These are phyloP conservation scores for Pungitius pungitius DNA, from an alignment of 2,113 vertebrate genomes.

Conservation along the genomic window DNA sequence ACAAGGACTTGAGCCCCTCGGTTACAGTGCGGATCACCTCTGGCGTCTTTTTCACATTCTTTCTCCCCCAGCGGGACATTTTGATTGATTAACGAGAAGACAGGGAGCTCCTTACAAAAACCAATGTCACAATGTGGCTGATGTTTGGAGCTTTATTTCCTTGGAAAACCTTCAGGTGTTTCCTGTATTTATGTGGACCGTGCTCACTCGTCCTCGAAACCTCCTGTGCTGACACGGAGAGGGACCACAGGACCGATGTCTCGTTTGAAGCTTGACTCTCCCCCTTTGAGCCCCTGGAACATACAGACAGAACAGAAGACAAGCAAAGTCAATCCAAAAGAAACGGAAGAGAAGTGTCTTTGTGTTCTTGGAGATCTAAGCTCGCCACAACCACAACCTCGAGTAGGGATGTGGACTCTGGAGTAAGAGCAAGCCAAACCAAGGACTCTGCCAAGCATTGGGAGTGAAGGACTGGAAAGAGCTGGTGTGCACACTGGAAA, in stretches of 20 bases:
- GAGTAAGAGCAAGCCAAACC: conserved; percentile 42
- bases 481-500: conserved; percentile 68
- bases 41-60: conserved; percentile 82
- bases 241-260: conserved; percentile 25
- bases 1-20: conserved; percentile 88
- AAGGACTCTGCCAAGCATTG: conserved; percentile 57
- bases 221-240: conserved; percentile 23
- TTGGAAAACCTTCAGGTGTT: conserved; percentile 65
- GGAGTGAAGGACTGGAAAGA: conserved; percentile 76
- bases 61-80: conserved; percentile 93
- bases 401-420: conserved; percentile 55
- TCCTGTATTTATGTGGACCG: conserved; percentile 71
- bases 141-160: conserved; percentile 59
- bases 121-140: conserved; percentile 25
- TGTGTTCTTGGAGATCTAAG: conserved; percentile 11
- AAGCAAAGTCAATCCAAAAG: conserved; percentile 14
- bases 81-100: conserved; percentile 30
- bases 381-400: conserved; percentile 16
- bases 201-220: conserved; percentile 56
- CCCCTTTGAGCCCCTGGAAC: conserved; percentile 43
- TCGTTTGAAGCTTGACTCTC: conserved; percentile 38
- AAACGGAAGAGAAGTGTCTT: not conserved
- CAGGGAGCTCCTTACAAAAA: conserved; percentile 43
- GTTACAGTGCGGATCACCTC: conserved; percentile 91
- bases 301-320: conserved; percentile 17